phyloP scores from a whole-genome alignment of 2,113 vertebrate species.

The Galeopterus variegatus region DNA sequence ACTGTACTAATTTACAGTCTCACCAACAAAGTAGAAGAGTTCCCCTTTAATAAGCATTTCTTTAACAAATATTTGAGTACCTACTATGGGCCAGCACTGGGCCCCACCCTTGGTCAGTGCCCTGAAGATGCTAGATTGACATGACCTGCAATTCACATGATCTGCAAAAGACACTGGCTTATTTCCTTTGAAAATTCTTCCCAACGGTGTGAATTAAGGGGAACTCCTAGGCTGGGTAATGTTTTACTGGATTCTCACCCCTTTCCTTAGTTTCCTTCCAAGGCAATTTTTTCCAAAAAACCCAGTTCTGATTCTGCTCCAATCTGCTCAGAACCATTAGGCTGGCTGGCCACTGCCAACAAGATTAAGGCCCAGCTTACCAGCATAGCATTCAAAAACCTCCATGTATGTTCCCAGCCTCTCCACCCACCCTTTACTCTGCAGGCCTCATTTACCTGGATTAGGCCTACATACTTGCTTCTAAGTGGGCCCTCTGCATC shows the following conservation, averaged over 20 bases:
- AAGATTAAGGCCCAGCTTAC: not conserved
- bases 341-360: not conserved
- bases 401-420: not conserved
- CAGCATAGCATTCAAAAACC: not conserved
- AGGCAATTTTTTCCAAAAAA: not conserved
- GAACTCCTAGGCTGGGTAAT: not conserved
- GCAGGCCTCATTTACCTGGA: not conserved
- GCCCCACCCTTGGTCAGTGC: not conserved
- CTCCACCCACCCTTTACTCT: not conserved
- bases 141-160: not conserved
- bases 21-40: no score
- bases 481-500: not conserved
- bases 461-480: not conserved
- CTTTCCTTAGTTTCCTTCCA: conserved; percentile 13
- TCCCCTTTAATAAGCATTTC: not conserved
- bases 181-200: conserved; percentile 40
- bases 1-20: no score
- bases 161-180: not conserved
- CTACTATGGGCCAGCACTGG: not conserved
- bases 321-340: not conserved
- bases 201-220: conserved; percentile 10
- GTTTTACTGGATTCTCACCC: not conserved
- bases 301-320: not conserved
- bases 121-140: conserved; percentile 26
- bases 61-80: conserved; percentile 57